These are phyloP conservation scores for Zootermopsis nevadensis DNA, from an alignment of 2,888 invertebrate species.

Conservation along the genomic window DNA sequence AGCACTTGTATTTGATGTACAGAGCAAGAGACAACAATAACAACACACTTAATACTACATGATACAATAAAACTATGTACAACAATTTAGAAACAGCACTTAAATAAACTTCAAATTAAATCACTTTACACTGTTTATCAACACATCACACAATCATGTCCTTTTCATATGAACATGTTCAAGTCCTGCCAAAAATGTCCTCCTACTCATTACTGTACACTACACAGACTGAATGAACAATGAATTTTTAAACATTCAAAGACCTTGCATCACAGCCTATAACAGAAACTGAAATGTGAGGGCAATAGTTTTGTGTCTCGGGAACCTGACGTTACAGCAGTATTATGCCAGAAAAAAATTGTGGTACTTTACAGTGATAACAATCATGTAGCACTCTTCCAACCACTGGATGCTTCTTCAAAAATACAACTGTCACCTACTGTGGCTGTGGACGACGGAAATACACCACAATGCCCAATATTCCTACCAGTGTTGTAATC, in stretches of 20 bases:
- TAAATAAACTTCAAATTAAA: neutral
- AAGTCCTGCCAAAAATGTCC: neutral
- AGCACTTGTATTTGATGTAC: conserved; percentile 13
- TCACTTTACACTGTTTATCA: conserved; percentile 5
- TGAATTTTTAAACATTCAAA: neutral
- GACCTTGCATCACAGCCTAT: conserved; percentile 3
- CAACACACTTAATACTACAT: conserved; percentile 22
- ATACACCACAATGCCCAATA: conserved; percentile 86
- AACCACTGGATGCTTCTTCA: neutral
- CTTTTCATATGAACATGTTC: neutral
- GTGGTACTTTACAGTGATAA: neutral
- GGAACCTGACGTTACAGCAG: neutral
- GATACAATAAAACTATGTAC: conserved; percentile 24
- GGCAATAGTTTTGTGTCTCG: neutral
- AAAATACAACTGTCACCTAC: neutral
- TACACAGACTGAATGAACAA: neutral
- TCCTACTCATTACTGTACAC: neutral
- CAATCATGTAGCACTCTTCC: neutral
- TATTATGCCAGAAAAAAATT: neutral
- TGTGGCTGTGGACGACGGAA: conserved; percentile 73
- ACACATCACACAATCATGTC: conserved; percentile 16
- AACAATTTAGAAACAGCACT: conserved; percentile 7
- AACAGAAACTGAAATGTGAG: conserved; percentile 15
- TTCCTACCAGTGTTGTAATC: conserved; percentile 82
- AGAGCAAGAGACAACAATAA: conserved; percentile 26